These are phyloP conservation scores for Numida meleagris DNA, from an alignment of 2,113 vertebrate genomes.

Conservation along the genomic window DNA sequence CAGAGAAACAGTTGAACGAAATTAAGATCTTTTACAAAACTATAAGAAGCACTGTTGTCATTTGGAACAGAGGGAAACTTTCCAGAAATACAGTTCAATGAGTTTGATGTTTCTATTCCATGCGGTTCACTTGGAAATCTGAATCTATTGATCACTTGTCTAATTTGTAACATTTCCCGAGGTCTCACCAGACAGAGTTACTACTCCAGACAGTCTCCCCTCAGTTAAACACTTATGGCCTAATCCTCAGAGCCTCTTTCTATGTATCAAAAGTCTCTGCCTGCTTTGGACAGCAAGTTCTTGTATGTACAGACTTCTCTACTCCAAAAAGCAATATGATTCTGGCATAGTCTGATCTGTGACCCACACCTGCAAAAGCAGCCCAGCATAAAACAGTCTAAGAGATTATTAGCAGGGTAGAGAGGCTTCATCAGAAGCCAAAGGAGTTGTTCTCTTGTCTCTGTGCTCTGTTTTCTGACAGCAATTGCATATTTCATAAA, in stretches of 20 bases:
- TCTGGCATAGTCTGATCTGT: not conserved
- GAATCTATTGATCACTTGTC: conserved; percentile 58
- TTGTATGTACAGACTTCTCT: not conserved
- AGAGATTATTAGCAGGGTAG: not conserved
- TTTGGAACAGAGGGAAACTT: conserved; percentile 29
- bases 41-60: not conserved
- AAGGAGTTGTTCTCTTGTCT: not conserved
- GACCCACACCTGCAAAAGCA: not conserved
- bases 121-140: not conserved
- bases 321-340: not conserved
- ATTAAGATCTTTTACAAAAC: not conserved
- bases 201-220: not conserved
- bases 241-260: conserved; percentile 4
- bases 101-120: not conserved
- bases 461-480: not conserved
- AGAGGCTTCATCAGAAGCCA: not conserved
- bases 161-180: conserved; percentile 47
- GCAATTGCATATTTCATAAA: not conserved
- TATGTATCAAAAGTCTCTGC: not conserved
- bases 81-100: conserved; percentile 24
- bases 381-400: not conserved
- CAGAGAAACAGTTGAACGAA: not conserved
- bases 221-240: not conserved
- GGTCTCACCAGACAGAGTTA: not conserved
- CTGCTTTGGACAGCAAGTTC: not conserved